Base-by-base conservation (phyloP, 2,888 invertebrate genomes). In the Macropis europaea region DNA sequence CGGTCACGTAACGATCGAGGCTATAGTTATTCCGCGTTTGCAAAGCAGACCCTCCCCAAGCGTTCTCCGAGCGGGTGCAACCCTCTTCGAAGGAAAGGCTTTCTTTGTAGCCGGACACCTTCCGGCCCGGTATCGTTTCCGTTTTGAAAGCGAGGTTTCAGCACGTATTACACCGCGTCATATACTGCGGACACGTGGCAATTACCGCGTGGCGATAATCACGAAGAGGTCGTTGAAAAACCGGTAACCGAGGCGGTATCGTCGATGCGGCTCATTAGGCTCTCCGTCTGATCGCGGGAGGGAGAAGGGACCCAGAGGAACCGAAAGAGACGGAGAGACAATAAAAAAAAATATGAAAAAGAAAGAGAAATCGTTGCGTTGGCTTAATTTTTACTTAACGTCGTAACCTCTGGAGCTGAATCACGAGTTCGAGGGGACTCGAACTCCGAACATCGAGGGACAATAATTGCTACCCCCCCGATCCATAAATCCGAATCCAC, bases 81-180 rank as follows among this genome's bases (percentile, higher is more conserved):
- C 52, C 66, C 50, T 43, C 34, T 7, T 52, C 68, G 48, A 63
- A 84, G 85, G 86, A 88, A 87, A 86, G 85, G 73, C 84, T 82
- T 73, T 77, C 82, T 87, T 86, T 84, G 85, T 87, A 85, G 83
- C 81, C 83, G 86, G 87, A 88, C 88, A 88, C 86, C 88, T 89
- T 89, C 89, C 88, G 87, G 87, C 85, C 81, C 80, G 81, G 82
- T 84, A 85, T 87, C 87, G 87, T 88, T 88, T 89, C 88, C 88
- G 88, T 86, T 88, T 87, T 86, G 79, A 79, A 82, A 84, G 79
- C 74, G 78, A 77, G 77, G 73, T 77, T 77, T 75, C 78, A 70
- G 76, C 77, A 77, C 79, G 82, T 85, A 86, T 82, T 84, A 81
- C 84, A 69, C 73, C 76, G 71, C 66, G 71, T 73, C 80, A 26